Base-by-base conservation (phyloP, 2,797 vertebrate genomes). In the Poeciliopsis infans region DNA sequence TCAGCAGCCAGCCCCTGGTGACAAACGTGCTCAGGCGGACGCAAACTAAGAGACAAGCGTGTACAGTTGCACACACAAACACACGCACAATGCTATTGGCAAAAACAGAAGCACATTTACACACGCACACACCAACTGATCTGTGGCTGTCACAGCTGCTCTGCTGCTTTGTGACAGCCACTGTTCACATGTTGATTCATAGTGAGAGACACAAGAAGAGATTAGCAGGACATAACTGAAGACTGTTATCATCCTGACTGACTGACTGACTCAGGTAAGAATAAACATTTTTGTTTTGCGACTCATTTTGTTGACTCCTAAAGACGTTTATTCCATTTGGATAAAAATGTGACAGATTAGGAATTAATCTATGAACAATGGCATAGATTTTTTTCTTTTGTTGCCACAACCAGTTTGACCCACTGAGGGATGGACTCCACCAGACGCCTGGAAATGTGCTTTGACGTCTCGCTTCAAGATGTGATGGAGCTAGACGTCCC, bases 1-100 rank as follows among this genome's bases (percentile, higher is more conserved):
- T 92, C 86, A 90, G 80, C 76, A 87, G 85, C 86, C 33, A 88
- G 84, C 89, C 91, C 90, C 78, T 83, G 61, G 87, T 82, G 89
- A 91, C 92, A 91, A 89, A 86, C 2, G 31, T 85, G 68, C 83
- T 87, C 74, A 78, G 16, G 33, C 82, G 76, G 39, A 81, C 70
- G 85, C 72, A 85, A 75, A 82, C 81, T 23, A 71, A 70, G 49
- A 78, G 79, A 82, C 74, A 82, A 28, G 57, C 72, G 46, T 4
- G 6, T 46, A 55, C 49, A 76, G 41, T 72, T 45, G 82, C 28
- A 84, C 18, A 57, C 53, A 74, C 25, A 36, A 36, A 57, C 2
- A 20, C 77, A 74, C 53, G 84, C 33, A 82, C 20, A 18, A 64
- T 13, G n/a, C 28, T 13, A 20, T 64, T 64, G 59, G 59, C 36